Base-by-base conservation (phyloP, 2,113 vertebrate genomes). In the Garra rufa region DNA sequence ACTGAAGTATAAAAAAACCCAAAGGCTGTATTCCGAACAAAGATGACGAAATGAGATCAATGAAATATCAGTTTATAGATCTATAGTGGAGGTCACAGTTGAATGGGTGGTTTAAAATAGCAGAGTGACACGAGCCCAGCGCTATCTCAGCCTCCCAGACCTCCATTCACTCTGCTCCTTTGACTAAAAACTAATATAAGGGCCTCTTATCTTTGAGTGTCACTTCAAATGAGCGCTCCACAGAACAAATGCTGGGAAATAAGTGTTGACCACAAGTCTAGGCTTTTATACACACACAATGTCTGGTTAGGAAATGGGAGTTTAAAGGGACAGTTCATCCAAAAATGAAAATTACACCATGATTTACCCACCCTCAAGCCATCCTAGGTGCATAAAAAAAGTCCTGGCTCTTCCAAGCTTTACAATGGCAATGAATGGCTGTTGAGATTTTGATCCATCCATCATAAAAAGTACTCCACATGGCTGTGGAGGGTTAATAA, bases 51-150 rank as follows among this genome's bases (percentile, higher is more conserved):
- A 81, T 19, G 41, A 30, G 48, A 76, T 44, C 10, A 70, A 8
- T 76, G 73, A 24, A 30, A 44, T 46, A 26, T 61, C 61, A 57
- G n/a, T 57, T 21, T 30, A 63, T 50, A 10, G 43, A 67, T 81
- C 65, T 70, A 24, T 79, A 38, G 43, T 28, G 44, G 41, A 63
- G 52, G 52, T 55, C 84, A 86, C 57, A 24, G 82, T 17, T 74
- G 76, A 85, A 89, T 81, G 30, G 46, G 46, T 80, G 76, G 69
- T 76, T 26, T 81, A 86, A 61, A 86, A 89, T 83, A 86, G 44
- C 63, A 44, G 83, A 59, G 17, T 76, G 81, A 61, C 77, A 70
- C 21, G 5, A 69, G 24, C 24, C 48, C 30, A 11, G 55, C 57
- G 19, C 26, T 70, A 30, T 81, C 76, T 83, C n/a, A 55, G 52